Base-by-base conservation (phyloP, 2,113 vertebrate species). In the Micronisus gabar region DNA sequence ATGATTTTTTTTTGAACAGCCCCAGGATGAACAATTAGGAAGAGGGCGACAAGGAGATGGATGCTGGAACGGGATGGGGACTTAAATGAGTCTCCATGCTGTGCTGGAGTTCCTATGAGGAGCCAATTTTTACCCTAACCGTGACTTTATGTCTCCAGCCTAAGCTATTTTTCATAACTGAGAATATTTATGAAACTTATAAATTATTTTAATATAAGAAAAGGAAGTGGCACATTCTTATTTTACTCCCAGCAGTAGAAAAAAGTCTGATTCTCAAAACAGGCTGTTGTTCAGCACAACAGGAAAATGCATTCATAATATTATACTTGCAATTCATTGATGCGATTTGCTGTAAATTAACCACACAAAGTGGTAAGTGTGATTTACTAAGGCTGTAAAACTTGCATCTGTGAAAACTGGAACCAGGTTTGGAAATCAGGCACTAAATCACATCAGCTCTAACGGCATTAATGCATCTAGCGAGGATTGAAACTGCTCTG, bases 331-430 rank as follows among this genome's bases (percentile, higher is more conserved):
- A 72, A 59, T 53, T 75, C 83, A 79, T 55, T n/a, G 80, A 71
- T 48, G 82, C 34, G 27, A 56, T 65, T 88, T 84, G 72, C 76
- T 91, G 80, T 72, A 85, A 96, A 94, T 92, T 91, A 91, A 84
- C 61, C 76, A 55, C 80, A 63, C 16, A 6, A 75, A 94, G 73
- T 7, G 32, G 21, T 41, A 70, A 63, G 55, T 19, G 65, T 52
- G 76, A 84, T 92, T 88, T 90, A 92, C 43, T 75, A 63, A 68
- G 53, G 76, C 73, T 65, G 66, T 75, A 95, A 94, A 96, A 95
- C 58, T 65, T 81, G 27, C 58, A 65, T 40, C 83, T 91, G 76
- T 71, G 61, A 81, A 86, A 96, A 84, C 30, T 88, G 76, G 81
- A 92, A 81, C 52, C 0, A 16, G 52, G 52, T 81, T 94, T 75